phyloP scores from a whole-genome alignment of 2,888 invertebrate genomes.

The Agonopterix heracliana region DNA sequence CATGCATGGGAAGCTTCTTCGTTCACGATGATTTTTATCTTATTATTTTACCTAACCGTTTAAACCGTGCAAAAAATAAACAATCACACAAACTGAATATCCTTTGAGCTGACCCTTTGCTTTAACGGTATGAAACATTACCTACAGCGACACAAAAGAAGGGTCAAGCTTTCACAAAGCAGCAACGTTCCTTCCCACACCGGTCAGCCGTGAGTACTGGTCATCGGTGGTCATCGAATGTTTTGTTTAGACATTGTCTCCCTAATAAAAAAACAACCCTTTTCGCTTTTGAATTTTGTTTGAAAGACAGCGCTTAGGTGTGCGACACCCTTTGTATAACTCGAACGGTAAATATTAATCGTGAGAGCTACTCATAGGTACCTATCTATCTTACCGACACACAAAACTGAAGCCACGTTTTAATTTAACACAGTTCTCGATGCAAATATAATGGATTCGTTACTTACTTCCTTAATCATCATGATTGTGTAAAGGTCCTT shows the following conservation, averaged over 20 bases:
- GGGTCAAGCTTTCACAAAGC: constrained; percentile 59
- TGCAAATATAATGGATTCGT: too few relatives aligned
- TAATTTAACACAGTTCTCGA: too few relatives aligned
- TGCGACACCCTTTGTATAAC: constrained; percentile 51
- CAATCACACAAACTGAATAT: constrained; percentile 37
- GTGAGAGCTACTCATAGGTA: constrained; percentile 15
- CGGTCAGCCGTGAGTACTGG: constrained; percentile 65
- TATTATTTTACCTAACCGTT: constrained; percentile 56
- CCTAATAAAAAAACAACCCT: constrained; percentile 51
- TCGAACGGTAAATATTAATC: constrained; percentile 46
- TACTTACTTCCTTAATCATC: too few relatives aligned
- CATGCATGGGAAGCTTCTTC: constrained; percentile 56
- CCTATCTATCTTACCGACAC: background rate
- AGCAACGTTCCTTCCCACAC: constrained; percentile 62
- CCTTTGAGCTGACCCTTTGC: constrained; percentile 49
- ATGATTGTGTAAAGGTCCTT: too few relatives aligned
- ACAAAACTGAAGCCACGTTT: too few relatives aligned
- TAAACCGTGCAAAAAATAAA: constrained; percentile 56
- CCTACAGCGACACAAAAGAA: constrained; percentile 46
- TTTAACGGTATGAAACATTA: constrained; percentile 40
- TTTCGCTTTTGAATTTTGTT: constrained; percentile 39
- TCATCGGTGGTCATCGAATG: constrained; percentile 68
- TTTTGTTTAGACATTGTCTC: constrained; percentile 56
- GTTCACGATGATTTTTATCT: constrained; percentile 47
- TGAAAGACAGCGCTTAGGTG: constrained; percentile 51